A percentile compares a stretch with the other conserved stretches of the same genome.
These are phyloP conservation scores for Dendronephthya gigantea DNA, from an alignment of 64 coral and sea anemone genomes.

Conservation along the genomic window DNA sequence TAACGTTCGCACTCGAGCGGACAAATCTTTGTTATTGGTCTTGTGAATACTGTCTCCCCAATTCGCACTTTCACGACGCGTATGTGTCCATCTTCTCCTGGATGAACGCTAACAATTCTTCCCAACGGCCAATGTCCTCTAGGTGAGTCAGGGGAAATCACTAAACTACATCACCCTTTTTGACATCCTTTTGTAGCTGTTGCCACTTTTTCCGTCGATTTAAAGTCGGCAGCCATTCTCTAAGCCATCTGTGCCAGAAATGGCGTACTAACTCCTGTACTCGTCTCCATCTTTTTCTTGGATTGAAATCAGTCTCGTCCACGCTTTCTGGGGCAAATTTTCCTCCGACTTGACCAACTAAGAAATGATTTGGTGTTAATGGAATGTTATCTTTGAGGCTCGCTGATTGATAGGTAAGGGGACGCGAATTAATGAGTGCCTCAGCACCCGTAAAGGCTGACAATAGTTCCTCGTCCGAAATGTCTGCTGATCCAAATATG, in stretches of 20 bases:
- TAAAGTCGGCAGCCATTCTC: conserved; percentile 24
- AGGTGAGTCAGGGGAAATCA: not conserved
- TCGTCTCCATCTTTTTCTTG: conserved; percentile 31
- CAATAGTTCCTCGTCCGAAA: not conserved
- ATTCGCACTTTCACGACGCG: too few relatives aligned
- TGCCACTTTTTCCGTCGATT: conserved; percentile 12
- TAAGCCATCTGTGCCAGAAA: conserved; percentile 24
- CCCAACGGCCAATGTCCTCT: not conserved
- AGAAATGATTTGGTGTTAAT: conserved; percentile 41
- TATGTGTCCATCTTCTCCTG: not conserved
- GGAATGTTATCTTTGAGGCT: conserved; percentile 24
- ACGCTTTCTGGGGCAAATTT: conserved; percentile 25
- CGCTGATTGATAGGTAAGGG: conserved; percentile 42
- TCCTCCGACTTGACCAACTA: conserved; percentile 32
- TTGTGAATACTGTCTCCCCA: too few relatives aligned
- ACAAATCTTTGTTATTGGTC: not conserved
- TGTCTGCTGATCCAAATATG: not conserved
- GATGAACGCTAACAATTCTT: not conserved
- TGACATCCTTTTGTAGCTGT: not conserved
- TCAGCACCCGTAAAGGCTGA: not conserved
- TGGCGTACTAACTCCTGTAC: conserved; percentile 28
- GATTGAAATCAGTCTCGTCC: conserved; percentile 16
- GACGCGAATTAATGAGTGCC: conserved; percentile 32
- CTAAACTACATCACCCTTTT: not conserved
- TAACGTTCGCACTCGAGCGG: not conserved